Conservation (phyloP, 2,888 invertebrate species). For the Neoascia interrupta region DNA sequence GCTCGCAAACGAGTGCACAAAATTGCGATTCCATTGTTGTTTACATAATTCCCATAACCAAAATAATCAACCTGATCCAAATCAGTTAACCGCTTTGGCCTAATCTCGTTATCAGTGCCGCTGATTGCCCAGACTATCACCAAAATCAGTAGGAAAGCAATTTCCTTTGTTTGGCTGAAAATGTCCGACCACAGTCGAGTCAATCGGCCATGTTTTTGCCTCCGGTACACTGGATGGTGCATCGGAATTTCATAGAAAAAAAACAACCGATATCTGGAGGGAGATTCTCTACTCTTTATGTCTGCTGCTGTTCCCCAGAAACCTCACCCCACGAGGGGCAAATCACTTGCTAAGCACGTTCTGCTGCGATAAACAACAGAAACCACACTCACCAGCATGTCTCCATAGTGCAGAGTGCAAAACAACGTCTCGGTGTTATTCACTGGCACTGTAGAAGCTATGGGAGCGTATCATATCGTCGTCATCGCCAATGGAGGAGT, state of each 20-base stretch:
- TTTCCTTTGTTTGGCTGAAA: slow-evolving; percentile 35
- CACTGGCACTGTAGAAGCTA: background rate
- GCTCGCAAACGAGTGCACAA: slow-evolving; percentile 74
- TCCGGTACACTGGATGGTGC: slow-evolving; percentile 8
- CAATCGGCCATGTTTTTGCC: slow-evolving; percentile 54
- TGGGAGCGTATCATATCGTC: slow-evolving; percentile 32
- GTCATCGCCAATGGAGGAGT: slow-evolving; percentile 48
- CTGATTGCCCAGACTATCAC: background rate
- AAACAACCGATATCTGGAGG: no score
- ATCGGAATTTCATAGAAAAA: background rate
- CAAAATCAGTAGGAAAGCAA: slow-evolving; percentile 36
- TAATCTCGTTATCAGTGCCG: no score
- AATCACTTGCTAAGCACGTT: slow-evolving; percentile 5
- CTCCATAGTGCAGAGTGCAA: slow-evolving; percentile 65
- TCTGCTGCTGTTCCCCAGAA: background rate
- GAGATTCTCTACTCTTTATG: background rate
- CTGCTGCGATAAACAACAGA: slow-evolving; percentile 34
- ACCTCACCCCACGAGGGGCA: background rate
- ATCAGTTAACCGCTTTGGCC: no score
- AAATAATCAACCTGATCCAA: no score
- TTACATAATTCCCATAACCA: background rate
- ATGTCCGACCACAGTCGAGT: slow-evolving; percentile 20
- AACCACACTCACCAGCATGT: background rate
- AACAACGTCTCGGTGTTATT: slow-evolving; percentile 24
- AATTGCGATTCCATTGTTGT: slow-evolving; percentile 7